Evolutionary conservation across 30 jellyfish, hydroid and myxozoan genomes (phyloP), one percentile per base, ranked within the genome.

Genomic region (Hydractinia symbiolongicarpus): DNA sequence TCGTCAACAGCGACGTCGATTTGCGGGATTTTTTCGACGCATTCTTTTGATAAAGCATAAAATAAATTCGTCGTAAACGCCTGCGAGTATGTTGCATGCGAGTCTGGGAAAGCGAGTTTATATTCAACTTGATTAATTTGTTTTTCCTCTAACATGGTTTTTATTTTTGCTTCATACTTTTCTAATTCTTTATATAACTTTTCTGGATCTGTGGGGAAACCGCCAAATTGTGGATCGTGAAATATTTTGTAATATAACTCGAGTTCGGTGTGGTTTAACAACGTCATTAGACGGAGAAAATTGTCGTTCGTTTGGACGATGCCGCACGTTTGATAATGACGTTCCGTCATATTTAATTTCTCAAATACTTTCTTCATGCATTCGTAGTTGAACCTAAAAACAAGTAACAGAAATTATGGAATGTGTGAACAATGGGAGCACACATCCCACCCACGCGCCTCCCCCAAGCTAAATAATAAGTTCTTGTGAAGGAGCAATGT

Each of bases 301-400:
- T n/a, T 79, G n/a, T 79, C 87, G 84, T 79, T 49, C 66, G 73
- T 10, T 69, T 79, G 87, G 0, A 79, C 30, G n/a, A 77, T 55
- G n/a, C 85, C 85, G 4, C 74, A 51, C 40, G 40, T 51, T 51
- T 64, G 74, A 64, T 64, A 64, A n/a, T 44, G 74, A 4, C 52
- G 74, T 7, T 8, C 74, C 74, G 40, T 64, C 44, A 30, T 30
- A 30, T 30, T 30, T 2, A 30, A 30, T 30, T 30, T 30, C 44
- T 30, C 44, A 30, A 30, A 30, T 0, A 30, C 44, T 30, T 30
- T 2, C 44, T 30, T 30, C 44, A 30, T 30, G 44, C 44, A 30
- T 30, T 30, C 44, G 44, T 30, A 30, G 44, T 30, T 30, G 44
- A 30, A 30, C 44, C 44, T 30, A 30, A 30, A 30, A 30, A 30